Evolutionary conservation across 2,113 vertebrate genomes (phyloP), one percentile per base, ranked within the genome.

Genomic region (Actinemys pallida): DNA sequence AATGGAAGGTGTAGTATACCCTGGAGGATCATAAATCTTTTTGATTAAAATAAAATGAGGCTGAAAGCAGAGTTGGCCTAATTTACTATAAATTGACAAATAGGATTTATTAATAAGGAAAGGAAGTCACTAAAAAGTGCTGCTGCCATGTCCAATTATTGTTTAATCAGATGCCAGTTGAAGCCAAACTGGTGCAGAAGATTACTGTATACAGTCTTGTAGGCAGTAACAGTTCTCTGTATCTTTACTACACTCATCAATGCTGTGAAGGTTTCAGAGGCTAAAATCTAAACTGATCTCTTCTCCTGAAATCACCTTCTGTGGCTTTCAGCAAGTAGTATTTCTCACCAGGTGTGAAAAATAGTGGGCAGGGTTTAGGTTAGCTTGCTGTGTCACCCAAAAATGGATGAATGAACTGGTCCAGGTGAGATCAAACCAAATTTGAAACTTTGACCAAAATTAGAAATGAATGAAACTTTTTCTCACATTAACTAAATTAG

Each of bases 31-130:
- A 96, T 94, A 92, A 92, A 97, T 98, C 97, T 96, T 93, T 82
- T 95, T 89, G 93, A 94, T 97, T 87, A 97, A 95, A 98, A 97
- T 95, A 98, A 97, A 98, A 96, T 89, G 91, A 97, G 94, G 81
- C 92, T 96, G 96, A 94, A 93, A 96, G 94, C 88, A 92, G 93
- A 96, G 92, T 94, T 90, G 69, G 0, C 82, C 96, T 97, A 95
- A 97, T 97, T 95, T 97, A 83, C 93, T 86, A 85, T 92, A 81
- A 95, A 84, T 87, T 96, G 91, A 96, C 95, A 95, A 95, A 92
- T 56, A 90, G 93, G 93, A 96, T 97, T 98, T 96, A 98, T 98
- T 98, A 97, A 97, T 95, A 97, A 97, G 95, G 95, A 96, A 88
- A 80, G 56, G 56, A 95, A 97, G 96, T 96, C 96, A 95, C 96